Base-by-base conservation (phyloP, 2,113 vertebrate species). In the Hoplias malabaricus region DNA sequence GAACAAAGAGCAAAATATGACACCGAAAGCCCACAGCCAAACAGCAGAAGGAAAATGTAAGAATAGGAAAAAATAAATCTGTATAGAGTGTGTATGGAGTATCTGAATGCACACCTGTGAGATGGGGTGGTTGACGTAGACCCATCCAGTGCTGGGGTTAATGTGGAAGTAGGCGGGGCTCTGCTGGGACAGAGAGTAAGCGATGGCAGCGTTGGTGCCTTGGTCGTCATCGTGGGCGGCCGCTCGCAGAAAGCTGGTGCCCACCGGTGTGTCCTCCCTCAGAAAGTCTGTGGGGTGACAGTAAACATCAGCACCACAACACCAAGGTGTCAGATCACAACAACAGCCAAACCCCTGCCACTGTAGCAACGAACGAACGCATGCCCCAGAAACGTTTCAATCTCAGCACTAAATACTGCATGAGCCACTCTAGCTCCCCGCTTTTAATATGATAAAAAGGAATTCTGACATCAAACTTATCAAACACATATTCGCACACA, bases 211-310 rank as follows among this genome's bases (percentile, higher is more conserved):
- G 54, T 97, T 97, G 81, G 92, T 92, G 13, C 95, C 95, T 86
- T 95, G 95, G 90, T 97, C 96, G 0, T 89, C 93, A 21, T 97
- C 96, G 4, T 95, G 93, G 38, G 96, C 96, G 1, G 91, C 90
- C 2, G 93, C 94, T 19, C 84, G 89, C 69, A 97, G 88, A 80
- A 96, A 97, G 80, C 95, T 97, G 0, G 86, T 95, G 21, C 95
- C 96, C 29, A 96, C 90, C 0, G 93, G 88, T 4, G 94, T 93
- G 82, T 96, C 95, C 82, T 96, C 94, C 0, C 92, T 90, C 69
- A 97, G 92, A 80, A 96, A 96, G 75, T 96, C 96, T 96, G 88
- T 19, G 56, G 7, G 34, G 53, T 43, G 25, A 78, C 27, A 5
- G 62, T 50, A 36, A 54, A 72, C 14, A 50, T 75, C 34, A 74